Evolutionary conservation across 2,888 invertebrate genomes (phyloP).

Genomic region (Alloscopus bannaensis): DNA sequence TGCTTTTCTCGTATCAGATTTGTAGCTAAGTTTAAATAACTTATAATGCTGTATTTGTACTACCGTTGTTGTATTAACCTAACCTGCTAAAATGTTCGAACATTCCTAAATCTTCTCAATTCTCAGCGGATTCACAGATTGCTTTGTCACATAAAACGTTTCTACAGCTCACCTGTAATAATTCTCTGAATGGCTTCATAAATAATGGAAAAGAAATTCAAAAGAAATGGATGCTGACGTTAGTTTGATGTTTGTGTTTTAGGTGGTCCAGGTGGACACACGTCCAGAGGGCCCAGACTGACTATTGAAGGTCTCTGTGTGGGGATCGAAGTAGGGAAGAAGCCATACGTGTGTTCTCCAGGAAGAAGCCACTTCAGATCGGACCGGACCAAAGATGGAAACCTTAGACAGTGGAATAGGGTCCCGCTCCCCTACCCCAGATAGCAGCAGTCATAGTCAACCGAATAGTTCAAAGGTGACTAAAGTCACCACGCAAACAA

Average conservation of each 20-base stretch:
- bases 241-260: not conserved
- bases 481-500: slow-evolving; percentile 29
- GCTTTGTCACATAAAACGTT: not conserved
- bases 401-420: slow-evolving; percentile 56
- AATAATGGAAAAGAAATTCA: not conserved
- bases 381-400: slow-evolving; percentile 36
- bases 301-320: slow-evolving; percentile 7
- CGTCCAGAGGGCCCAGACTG: slow-evolving; percentile 27
- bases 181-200: not conserved
- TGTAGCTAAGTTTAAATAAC: too few species aligned
- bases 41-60: too few species aligned
- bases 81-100: not conserved
- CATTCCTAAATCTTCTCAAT: not conserved
- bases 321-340: not conserved
- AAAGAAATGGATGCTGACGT: not conserved
- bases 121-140: not conserved
- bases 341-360: not conserved
- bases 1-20: too few species aligned
- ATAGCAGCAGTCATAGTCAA: slow-evolving; percentile 45
- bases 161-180: not conserved
- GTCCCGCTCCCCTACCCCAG: slow-evolving; percentile 55
- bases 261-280: slow-evolving; percentile 29
- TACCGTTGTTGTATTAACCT: too few species aligned
- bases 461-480: slow-evolving; percentile 44
- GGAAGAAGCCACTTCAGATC: slow-evolving; percentile 11